Evolutionary conservation across 1,140 invertebrate species (phyloP), one percentile per base, ranked within the genome.

Genomic region (Spodoptera litura): DNA sequence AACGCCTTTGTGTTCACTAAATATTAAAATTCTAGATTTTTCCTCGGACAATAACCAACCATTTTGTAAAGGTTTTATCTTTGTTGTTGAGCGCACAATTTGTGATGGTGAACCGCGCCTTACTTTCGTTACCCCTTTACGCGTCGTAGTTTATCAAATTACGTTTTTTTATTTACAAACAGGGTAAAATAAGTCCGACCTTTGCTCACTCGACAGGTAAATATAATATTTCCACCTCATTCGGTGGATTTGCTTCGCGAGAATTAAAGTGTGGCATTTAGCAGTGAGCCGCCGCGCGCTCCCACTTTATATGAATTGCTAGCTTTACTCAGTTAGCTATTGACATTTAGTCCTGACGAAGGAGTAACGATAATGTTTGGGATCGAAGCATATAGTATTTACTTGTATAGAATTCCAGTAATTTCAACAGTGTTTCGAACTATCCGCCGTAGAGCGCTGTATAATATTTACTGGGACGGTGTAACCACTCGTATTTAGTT

Each of bases 21-120:
- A 70, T 53, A 70, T 70, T 70, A 70, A 70, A 70, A 52, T 70
- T 70, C 20, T 66, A 25, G 62, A 66, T 4, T 66, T 49, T 64
- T 49, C 44, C n/a, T 49, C 44, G 59, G 5, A 64, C 61, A 49
- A 12, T 66, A 4, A 11, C 20, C n/a, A 31, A 64, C 15, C 11
- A 70, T 38, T 56, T 20, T 56, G 20, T 38, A 71, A 31, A 70
- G 25, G 49, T 15, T 55, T 55, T 71, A 71, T 55, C 27, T 55
- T 71, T 35, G 51, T 71, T 38, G 25, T 27, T 55, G 52, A 27
- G 13, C 51, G 68, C 68, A 15, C 27, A 12, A 55, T 38, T n/a
- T 20, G 52, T 56, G 52, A 38, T 10, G 31, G 52, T 15, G 49
- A 35, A 38, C 53, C 9, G 27, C 52, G 13, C 55, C 53, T 71